Conservation (phyloP, 2,888 invertebrate species). For the Sylvicola cinctus region DNA sequence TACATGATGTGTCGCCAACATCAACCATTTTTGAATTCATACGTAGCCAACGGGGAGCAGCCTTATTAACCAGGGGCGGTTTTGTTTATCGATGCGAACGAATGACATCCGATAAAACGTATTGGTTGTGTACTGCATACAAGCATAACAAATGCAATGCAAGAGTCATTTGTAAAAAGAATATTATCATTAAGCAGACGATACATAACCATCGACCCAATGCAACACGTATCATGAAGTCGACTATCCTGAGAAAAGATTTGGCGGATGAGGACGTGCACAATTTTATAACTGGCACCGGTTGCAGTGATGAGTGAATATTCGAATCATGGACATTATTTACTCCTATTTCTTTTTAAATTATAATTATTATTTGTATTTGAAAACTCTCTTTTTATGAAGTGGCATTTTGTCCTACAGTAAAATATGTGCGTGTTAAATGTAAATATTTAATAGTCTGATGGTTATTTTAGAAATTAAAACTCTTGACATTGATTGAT, state of each 20-base stretch:
- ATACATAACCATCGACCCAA: conserved; percentile 6
- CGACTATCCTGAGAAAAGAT: conserved; percentile 2
- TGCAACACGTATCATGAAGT: conserved; percentile 1
- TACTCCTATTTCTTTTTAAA: too few relatives aligned
- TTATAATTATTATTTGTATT: too few relatives aligned
- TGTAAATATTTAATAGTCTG: too few relatives aligned
- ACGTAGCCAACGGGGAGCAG: conserved; percentile 8
- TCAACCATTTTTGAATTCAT: conserved; percentile 3
- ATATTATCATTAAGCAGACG: conserved; percentile 5
- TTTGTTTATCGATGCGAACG: conserved; percentile 8
- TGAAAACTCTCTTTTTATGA: too few relatives aligned
- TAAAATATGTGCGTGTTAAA: too few relatives aligned
- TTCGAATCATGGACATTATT: too few relatives aligned
- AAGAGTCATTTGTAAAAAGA: conserved; percentile 6
- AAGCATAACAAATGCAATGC: conserved; percentile 6
- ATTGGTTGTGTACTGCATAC: conserved; percentile 7
- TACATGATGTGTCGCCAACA: too few relatives aligned
- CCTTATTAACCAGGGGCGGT: conserved; percentile 5
- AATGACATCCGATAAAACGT: conserved; percentile 4
- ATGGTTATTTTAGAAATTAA: too few relatives aligned
- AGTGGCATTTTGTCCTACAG: too few relatives aligned
- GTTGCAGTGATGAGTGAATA: too few relatives aligned
- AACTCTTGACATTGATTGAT: too few relatives aligned
- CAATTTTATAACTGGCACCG: not conserved
- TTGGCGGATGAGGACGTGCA: not conserved